Conservation (phyloP, 2,797 vertebrate genomes). For the Miopithecus talapoin region DNA sequence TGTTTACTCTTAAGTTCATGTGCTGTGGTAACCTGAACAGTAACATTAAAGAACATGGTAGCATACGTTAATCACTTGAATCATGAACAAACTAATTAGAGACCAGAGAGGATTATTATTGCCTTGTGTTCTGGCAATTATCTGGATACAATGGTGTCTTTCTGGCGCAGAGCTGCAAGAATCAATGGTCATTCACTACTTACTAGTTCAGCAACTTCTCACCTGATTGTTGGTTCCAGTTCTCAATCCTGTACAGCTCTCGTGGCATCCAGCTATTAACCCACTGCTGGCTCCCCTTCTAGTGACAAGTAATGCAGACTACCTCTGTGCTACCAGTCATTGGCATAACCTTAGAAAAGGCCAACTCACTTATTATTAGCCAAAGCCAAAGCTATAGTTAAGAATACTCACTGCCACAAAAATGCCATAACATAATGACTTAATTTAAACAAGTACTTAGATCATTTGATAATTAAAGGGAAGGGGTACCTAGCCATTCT, state of each 20-base stretch:
- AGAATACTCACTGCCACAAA: background rate
- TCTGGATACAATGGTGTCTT: background rate
- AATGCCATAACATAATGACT: background rate
- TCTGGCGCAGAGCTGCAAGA: background rate
- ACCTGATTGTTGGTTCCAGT: background rate
- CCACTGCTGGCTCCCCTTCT: background rate
- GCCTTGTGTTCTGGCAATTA: background rate
- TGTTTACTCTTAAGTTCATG: background rate
- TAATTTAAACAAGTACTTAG: background rate
- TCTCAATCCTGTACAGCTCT: background rate
- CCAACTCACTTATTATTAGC: background rate
- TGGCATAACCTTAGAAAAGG: background rate
- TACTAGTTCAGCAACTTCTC: background rate
- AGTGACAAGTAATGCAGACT: background rate
- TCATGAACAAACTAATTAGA: slow-evolving; percentile 8
- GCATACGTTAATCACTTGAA: background rate
- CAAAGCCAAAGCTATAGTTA: background rate
- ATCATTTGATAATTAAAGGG: background rate
- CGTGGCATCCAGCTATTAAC: background rate
- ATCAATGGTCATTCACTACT: background rate
- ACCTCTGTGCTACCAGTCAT: background rate
- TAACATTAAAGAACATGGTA: background rate
- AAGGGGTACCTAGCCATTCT: background rate
- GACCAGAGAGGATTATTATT: background rate
- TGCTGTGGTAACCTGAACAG: background rate